Percentiles rank a stretch among this genome's conserved stretches.
These are phyloP conservation scores for Drosophila tropicalis DNA, from an alignment of 1,140 invertebrate genomes.

Conservation along the genomic window DNA sequence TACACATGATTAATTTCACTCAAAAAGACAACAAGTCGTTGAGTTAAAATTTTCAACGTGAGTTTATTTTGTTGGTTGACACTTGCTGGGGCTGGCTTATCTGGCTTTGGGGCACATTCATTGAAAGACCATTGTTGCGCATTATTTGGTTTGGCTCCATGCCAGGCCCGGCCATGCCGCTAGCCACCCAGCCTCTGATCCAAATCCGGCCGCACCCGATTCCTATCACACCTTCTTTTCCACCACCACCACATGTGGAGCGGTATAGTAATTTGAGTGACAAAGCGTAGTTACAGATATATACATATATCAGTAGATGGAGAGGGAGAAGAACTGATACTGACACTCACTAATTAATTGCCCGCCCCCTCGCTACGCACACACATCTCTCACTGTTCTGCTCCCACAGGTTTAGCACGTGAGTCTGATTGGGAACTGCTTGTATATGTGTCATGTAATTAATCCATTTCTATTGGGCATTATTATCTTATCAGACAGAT, in stretches of 20 bases:
- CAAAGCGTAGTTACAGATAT: neutral
- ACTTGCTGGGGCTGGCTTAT: slow-evolving; percentile 6
- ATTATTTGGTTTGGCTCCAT: slow-evolving; percentile 39
- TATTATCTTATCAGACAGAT: slow-evolving; percentile 12
- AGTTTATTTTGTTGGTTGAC: neutral
- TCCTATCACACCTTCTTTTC: neutral
- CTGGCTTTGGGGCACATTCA: slow-evolving; percentile 11
- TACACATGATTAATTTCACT: neutral
- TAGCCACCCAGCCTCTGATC: neutral
- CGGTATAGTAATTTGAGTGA: neutral
- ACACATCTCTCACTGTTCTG: neutral
- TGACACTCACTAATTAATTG: neutral
- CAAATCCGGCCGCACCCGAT: slow-evolving; percentile 2
- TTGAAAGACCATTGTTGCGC: slow-evolving; percentile 47
- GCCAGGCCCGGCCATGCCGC: slow-evolving; percentile 23
- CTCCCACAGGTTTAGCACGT: slow-evolving; percentile 6
- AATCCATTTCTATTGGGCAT: slow-evolving; percentile 6
- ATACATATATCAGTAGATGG: neutral
- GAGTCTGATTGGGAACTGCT: slow-evolving; percentile 9
- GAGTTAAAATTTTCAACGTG: slow-evolving; percentile 27
- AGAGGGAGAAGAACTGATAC: slow-evolving; percentile 4
- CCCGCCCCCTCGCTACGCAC: neutral
- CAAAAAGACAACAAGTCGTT: slow-evolving; percentile 44
- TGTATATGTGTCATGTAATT: slow-evolving; percentile 21
- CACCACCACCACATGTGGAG: neutral